These are phyloP conservation scores for Halisarca cf. caerulea DNA, from an alignment of 37 sponge, comb jelly and placozoan genomes.

Conservation along the genomic window DNA sequence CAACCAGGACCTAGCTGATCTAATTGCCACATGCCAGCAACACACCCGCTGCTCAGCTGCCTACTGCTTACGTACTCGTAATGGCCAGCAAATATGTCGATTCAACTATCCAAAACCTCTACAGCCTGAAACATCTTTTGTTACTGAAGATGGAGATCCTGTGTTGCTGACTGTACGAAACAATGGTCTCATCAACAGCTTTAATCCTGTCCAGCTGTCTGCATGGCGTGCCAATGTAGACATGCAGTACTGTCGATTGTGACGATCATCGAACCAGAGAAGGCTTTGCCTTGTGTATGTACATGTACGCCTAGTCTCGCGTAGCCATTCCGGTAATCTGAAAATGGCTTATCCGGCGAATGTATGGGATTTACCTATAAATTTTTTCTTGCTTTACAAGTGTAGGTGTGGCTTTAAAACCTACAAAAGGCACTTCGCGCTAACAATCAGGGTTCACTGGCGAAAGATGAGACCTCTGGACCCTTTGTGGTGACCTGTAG, in stretches of 20 bases:
- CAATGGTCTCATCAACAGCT: slow-evolving; percentile 41
- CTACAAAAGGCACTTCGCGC: no score
- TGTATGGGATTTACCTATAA: no score
- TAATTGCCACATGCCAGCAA: slow-evolving; percentile 63
- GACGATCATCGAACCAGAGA: no score
- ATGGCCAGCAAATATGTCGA: slow-evolving; percentile 45
- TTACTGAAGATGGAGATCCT: neutral
- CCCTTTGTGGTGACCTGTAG: no score
- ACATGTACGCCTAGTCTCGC: no score
- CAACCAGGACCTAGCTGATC: slow-evolving; percentile 46
- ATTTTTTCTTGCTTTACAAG: no score
- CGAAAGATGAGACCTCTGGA: no score
- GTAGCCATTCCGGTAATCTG: no score
- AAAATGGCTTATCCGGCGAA: no score
- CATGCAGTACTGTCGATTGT: slow-evolving; percentile 62
- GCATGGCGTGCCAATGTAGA: slow-evolving; percentile 65
- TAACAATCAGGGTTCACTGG: no score
- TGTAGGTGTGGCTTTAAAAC: no score
- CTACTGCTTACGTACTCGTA: slow-evolving; percentile 49
- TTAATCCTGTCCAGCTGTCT: slow-evolving; percentile 54
- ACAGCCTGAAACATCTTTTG: slow-evolving; percentile 6
- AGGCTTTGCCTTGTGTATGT: no score
- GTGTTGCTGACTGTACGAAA: slow-evolving; percentile 41
- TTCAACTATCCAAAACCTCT: slow-evolving; percentile 62
- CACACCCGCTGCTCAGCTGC: slow-evolving; percentile 54